Evolutionary conservation across 2,888 invertebrate species (phyloP).

Genomic region (Graphium colonna): DNA sequence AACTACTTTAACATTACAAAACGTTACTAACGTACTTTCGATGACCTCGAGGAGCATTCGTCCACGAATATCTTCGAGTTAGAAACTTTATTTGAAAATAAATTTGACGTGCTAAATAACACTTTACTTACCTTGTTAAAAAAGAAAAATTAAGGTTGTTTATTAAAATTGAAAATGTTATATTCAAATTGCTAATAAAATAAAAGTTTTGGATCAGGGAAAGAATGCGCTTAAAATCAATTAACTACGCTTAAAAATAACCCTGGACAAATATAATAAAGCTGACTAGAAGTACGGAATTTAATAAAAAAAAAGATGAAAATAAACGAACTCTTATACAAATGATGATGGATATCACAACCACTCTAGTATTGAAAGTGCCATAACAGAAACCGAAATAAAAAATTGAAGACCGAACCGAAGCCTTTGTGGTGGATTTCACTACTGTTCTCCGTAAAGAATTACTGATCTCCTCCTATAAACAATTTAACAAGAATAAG

Average conservation of each 20-base stretch:
- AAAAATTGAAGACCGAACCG: conserved; percentile 20
- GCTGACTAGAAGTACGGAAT: not conserved
- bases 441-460: not conserved
- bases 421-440: not conserved
- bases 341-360: too few species aligned
- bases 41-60: not conserved
- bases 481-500: not conserved
- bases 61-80: not conserved
- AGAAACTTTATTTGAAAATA: not conserved
- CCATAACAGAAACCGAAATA: too few species aligned
- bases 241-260: not conserved
- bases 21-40: not conserved
- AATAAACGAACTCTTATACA: too few species aligned
- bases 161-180: too few species aligned
- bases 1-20: not conserved
- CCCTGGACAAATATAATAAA: not conserved
- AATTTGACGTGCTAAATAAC: too few species aligned
- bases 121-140: too few species aligned
- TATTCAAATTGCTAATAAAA: not conserved
- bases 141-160: too few species aligned
- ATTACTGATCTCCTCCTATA: not conserved
- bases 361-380: not conserved
- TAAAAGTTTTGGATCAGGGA: not conserved
- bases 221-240: not conserved
- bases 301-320: not conserved